Evolutionary conservation across 2,888 invertebrate species (phyloP).

Genomic region (Morpho deidamia): DNA sequence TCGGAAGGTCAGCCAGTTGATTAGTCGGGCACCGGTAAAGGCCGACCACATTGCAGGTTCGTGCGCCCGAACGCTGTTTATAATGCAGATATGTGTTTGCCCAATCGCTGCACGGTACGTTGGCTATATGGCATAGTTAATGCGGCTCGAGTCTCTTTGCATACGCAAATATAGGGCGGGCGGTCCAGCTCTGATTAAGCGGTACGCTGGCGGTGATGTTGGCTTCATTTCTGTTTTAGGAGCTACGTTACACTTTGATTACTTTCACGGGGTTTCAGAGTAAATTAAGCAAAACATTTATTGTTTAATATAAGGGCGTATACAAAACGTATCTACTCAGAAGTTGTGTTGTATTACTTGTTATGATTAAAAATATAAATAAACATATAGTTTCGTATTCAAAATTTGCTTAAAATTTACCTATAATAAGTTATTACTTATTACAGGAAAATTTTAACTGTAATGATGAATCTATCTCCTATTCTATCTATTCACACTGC

Average conservation of each 20-base stretch:
- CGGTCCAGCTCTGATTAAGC: constrained; percentile 74
- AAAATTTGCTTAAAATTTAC: too few relatives aligned
- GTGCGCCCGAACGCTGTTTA: constrained; percentile 75
- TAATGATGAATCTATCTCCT: too few relatives aligned
- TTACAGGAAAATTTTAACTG: too few relatives aligned
- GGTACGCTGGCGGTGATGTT: constrained; percentile 61
- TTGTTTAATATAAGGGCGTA: background rate
- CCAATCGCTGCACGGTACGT: constrained; percentile 76
- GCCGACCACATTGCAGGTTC: constrained; percentile 76
- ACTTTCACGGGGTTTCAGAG: constrained; percentile 41
- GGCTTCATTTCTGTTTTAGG: constrained; percentile 62
- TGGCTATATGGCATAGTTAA: constrained; percentile 79
- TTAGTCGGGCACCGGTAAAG: constrained; percentile 74
- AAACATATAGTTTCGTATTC: too few relatives aligned
- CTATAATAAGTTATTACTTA: too few relatives aligned
- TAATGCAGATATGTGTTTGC: constrained; percentile 80
- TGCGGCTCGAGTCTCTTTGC: constrained; percentile 76
- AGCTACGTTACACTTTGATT: constrained; percentile 54
- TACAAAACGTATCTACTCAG: background rate
- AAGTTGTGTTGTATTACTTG: too few relatives aligned
- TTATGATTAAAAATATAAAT: too few relatives aligned
- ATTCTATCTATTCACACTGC: too few relatives aligned
- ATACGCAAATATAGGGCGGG: constrained; percentile 78
- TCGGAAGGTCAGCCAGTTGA: constrained; percentile 75
- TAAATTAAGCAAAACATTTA: constrained; percentile 3